Evolutionary conservation across 1,140 invertebrate genomes (phyloP).

Genomic region (Diachasmimorpha longicaudata): DNA sequence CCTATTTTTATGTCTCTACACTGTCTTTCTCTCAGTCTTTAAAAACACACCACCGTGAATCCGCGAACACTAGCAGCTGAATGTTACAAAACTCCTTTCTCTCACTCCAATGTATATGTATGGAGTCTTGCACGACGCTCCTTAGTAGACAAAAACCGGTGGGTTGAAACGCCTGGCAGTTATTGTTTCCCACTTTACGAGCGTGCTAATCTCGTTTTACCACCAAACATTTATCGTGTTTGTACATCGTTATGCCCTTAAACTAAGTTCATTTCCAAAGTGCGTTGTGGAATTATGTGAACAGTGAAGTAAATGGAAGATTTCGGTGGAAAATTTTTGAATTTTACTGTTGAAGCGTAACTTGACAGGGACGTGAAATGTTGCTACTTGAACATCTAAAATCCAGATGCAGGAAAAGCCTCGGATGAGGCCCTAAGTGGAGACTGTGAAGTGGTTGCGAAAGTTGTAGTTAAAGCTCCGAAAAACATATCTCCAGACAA

Average conservation of each 20-base stretch:
- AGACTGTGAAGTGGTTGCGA: too few relatives aligned
- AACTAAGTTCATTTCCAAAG: conserved; percentile 18
- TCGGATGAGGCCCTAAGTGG: too few relatives aligned
- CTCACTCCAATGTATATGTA: background rate
- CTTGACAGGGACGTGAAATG: too few relatives aligned
- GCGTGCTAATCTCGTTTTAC: conserved; percentile 39
- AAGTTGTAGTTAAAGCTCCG: too few relatives aligned
- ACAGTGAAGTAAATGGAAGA: background rate
- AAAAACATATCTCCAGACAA: too few relatives aligned
- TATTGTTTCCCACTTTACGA: conserved; percentile 43
- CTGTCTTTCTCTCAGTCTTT: too few relatives aligned
- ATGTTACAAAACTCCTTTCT: background rate
- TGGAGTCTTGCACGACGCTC: conserved; percentile 11
- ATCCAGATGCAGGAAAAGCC: too few relatives aligned
- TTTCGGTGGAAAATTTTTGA: background rate
- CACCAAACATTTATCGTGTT: conserved; percentile 34
- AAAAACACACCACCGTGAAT: too few relatives aligned
- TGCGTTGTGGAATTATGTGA: background rate
- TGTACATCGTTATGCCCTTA: conserved; percentile 36
- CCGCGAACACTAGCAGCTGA: background rate
- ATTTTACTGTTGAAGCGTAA: too few relatives aligned
- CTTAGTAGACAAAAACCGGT: conserved; percentile 30
- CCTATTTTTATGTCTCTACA: too few relatives aligned
- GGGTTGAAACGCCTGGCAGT: conserved; percentile 17
- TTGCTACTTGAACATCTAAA: too few relatives aligned